Conservation (phyloP, 2,888 invertebrate genomes). For the Choreutis nemorana region DNA sequence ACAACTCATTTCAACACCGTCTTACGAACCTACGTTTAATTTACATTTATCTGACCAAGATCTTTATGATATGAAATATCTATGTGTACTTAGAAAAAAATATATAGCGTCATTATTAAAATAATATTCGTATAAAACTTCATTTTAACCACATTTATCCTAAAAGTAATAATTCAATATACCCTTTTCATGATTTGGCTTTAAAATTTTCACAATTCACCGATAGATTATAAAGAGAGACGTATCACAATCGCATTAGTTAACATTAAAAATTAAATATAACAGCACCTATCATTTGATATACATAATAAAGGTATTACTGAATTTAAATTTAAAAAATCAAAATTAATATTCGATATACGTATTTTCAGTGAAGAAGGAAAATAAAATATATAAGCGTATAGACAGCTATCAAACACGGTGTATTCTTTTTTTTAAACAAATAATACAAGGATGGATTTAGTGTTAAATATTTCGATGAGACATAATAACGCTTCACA, state of each 20-base stretch:
- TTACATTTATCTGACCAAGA: slow-evolving; percentile 36
- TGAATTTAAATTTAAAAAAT: slow-evolving; percentile 47
- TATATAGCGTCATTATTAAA: slow-evolving; percentile 50
- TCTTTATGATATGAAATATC: slow-evolving; percentile 50
- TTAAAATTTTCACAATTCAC: slow-evolving; percentile 40
- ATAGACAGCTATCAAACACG: slow-evolving; percentile 33
- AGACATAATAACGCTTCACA: slow-evolving; percentile 49
- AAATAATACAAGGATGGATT: slow-evolving; percentile 22
- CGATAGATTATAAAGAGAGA: slow-evolving; percentile 51
- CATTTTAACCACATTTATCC: slow-evolving; percentile 50
- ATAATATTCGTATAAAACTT: slow-evolving; percentile 57
- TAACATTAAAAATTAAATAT: slow-evolving; percentile 55
- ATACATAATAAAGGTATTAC: slow-evolving; percentile 32
- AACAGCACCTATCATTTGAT: slow-evolving; percentile 60
- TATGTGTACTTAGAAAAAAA: slow-evolving; percentile 57
- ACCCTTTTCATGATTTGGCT: slow-evolving; percentile 63
- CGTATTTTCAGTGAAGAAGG: slow-evolving; percentile 35
- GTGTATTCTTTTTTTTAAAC: slow-evolving; percentile 18
- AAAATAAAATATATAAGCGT: slow-evolving; percentile 37
- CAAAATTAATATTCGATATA: slow-evolving; percentile 29
- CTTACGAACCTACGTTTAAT: slow-evolving; percentile 32
- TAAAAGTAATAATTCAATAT: slow-evolving; percentile 59
- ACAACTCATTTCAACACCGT: slow-evolving; percentile 18
- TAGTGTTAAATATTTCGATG: slow-evolving; percentile 37
- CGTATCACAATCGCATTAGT: slow-evolving; percentile 49